Evolutionary conservation across 2,797 vertebrate genomes (phyloP).

Genomic region (Miichthys miiuy): DNA sequence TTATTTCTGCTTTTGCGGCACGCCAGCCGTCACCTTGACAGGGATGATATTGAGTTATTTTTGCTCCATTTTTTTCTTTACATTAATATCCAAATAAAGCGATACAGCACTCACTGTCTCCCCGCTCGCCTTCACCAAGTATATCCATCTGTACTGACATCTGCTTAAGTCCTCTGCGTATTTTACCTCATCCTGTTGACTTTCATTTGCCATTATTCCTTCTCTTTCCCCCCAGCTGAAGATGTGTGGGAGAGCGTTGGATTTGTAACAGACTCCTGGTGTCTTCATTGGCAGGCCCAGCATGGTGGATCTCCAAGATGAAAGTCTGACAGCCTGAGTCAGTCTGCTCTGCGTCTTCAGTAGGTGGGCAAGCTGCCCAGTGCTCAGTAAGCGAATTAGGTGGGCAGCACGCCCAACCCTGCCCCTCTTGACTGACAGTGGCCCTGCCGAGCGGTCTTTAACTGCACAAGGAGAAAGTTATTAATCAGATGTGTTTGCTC

Average conservation of each 20-base stretch:
- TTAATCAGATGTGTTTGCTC: slow-evolving; percentile 75
- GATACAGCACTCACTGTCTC: neutral
- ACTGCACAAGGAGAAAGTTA: slow-evolving; percentile 76
- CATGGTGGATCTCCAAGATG: slow-evolving; percentile 71
- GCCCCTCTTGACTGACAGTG: slow-evolving; percentile 71
- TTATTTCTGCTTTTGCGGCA: slow-evolving; percentile 4
- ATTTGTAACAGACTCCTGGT: slow-evolving; percentile 61
- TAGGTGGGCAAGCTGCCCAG: slow-evolving; percentile 70
- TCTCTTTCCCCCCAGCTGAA: slow-evolving; percentile 53
- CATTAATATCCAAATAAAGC: slow-evolving; percentile 39
- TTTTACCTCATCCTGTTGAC: slow-evolving; percentile 40
- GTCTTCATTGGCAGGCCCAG: slow-evolving; percentile 72
- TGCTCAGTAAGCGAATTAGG: slow-evolving; percentile 76
- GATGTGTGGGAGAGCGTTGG: slow-evolving; percentile 56
- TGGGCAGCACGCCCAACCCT: slow-evolving; percentile 63
- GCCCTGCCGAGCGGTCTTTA: slow-evolving; percentile 66
- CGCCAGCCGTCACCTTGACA: slow-evolving; percentile 16
- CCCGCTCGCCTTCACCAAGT: slow-evolving; percentile 12
- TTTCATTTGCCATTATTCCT: slow-evolving; percentile 49
- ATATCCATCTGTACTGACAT: slow-evolving; percentile 34
- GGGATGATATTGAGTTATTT: slow-evolving; percentile 32
- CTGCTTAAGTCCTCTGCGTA: slow-evolving; percentile 20
- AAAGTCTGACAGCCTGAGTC: slow-evolving; percentile 73
- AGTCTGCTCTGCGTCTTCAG: slow-evolving; percentile 64
- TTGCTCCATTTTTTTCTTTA: slow-evolving; percentile 19